Percentiles rank a stretch among this genome's conserved stretches.
Conservation (phyloP, 2,888 invertebrate genomes). For the Volucella inanis region DNA sequence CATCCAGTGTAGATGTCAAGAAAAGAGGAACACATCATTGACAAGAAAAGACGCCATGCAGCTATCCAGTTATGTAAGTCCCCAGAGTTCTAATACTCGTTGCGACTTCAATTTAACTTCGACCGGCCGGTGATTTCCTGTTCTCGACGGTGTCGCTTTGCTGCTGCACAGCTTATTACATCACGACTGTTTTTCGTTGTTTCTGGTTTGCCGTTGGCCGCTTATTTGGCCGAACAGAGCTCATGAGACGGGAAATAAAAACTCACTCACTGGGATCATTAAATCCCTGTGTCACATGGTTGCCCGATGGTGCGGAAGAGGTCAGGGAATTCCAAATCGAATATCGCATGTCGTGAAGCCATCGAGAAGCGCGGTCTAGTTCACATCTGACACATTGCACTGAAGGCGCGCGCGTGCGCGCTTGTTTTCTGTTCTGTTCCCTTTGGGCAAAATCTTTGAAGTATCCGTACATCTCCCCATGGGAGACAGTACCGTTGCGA, state of each 20-base stretch:
- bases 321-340: slow-evolving; percentile 40
- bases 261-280: slow-evolving; percentile 69
- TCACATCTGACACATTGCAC: slow-evolving; percentile 53
- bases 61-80: slow-evolving; percentile 31
- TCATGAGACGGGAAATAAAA: slow-evolving; percentile 64
- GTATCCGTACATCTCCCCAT: slow-evolving; percentile 7
- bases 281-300: slow-evolving; percentile 68
- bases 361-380: slow-evolving; percentile 62
- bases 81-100: slow-evolving; percentile 49
- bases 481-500: slow-evolving; percentile 58
- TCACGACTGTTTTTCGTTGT: slow-evolving; percentile 57
- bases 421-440: slow-evolving; percentile 17
- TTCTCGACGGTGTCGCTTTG: slow-evolving; percentile 56
- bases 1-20: slow-evolving; percentile 4
- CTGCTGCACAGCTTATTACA: slow-evolving; percentile 63
- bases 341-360: slow-evolving; percentile 62
- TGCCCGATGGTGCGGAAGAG: slow-evolving; percentile 35
- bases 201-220: not conserved
- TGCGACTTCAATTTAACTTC: slow-evolving; percentile 45
- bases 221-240: not conserved
- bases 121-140: slow-evolving; percentile 49
- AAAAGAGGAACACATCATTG: slow-evolving; percentile 38
- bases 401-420: slow-evolving; percentile 31
- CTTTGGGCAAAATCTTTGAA: slow-evolving; percentile 1
- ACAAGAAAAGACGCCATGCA: slow-evolving; percentile 47